Base-by-base conservation (phyloP, 1,140 invertebrate species). In the Monochamus saltuarius region DNA sequence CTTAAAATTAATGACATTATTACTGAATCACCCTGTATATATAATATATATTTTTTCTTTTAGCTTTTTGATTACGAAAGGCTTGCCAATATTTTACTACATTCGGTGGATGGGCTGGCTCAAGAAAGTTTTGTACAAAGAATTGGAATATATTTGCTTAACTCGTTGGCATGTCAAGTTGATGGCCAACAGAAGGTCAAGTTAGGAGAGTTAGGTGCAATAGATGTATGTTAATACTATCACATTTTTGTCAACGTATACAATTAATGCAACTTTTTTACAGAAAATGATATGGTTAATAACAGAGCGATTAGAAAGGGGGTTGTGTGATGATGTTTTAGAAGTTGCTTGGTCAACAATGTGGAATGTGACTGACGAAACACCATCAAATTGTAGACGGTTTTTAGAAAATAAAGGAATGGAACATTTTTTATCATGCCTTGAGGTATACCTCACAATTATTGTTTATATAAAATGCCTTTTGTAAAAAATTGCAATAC, bases 311-410 rank as follows among this genome's bases (percentile, higher is more conserved):
- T 78, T 95, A 35, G 81, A 84, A 10, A 80, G 84, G 39, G 80
- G 83, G 38, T 76, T 89, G 14, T 97, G 94, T 77, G 96, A 98
- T 77, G 95, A 98, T 77, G 91, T 98, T 1, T 85, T 99, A 78
- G 95, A 98, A 80, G 92, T 97, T 11, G 92, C 95, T 6, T 99
- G 97, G 97, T 97, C 94, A 59, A 95, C 94, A 2, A 91, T 99
- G 89, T 94, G 91, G 92, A 98, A 99, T 80, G 94, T 98, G 45
- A 99, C 96, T 45, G 95, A 98, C 79, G 95, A 97, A 82, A 97
- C 94, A 37, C 89, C 94, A 19, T 82, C 88, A 59, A 98, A 98
- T 81, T 97, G 95, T 82, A 82, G 87, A 75, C 83, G 89, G 72
- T 98, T 98, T 80, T 82, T 97, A 36, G 86, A 92, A 67, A 85